Evolutionary conservation across 2,797 vertebrate species (phyloP).

Genomic region (Enteromius argenteus): DNA sequence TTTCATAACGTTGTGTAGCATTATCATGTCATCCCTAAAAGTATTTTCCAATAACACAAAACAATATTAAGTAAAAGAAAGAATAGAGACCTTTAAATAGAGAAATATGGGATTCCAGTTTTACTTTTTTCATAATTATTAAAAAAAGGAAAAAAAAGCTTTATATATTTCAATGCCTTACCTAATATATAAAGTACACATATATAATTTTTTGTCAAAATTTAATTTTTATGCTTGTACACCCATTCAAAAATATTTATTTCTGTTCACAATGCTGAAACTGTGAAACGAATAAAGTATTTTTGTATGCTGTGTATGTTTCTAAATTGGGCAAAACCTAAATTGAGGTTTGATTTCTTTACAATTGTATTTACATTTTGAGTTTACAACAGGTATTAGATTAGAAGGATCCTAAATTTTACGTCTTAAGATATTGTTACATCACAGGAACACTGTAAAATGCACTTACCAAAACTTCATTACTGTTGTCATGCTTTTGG

Average conservation of each 20-base stretch:
- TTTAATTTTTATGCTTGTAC: too few species aligned
- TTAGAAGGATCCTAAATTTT: background rate
- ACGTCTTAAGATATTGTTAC: background rate
- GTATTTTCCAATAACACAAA: background rate
- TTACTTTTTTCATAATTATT: background rate
- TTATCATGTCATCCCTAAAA: background rate
- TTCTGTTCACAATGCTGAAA: background rate
- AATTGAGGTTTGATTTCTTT: background rate
- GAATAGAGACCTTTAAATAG: background rate
- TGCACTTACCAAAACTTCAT: background rate
- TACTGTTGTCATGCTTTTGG: background rate
- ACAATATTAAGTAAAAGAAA: background rate
- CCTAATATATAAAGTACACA: background rate
- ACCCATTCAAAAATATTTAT: too few species aligned
- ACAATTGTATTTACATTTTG: background rate
- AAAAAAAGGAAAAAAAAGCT: too few species aligned
- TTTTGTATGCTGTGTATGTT: background rate
- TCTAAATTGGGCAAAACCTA: background rate
- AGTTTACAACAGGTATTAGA: background rate
- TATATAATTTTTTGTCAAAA: too few species aligned
- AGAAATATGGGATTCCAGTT: background rate
- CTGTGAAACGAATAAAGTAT: background rate
- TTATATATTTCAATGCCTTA: background rate
- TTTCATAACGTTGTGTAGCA: background rate
- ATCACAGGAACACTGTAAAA: background rate